Conservation (phyloP, 2,797 vertebrate genomes). For the Gymnothorax reevesii region DNA sequence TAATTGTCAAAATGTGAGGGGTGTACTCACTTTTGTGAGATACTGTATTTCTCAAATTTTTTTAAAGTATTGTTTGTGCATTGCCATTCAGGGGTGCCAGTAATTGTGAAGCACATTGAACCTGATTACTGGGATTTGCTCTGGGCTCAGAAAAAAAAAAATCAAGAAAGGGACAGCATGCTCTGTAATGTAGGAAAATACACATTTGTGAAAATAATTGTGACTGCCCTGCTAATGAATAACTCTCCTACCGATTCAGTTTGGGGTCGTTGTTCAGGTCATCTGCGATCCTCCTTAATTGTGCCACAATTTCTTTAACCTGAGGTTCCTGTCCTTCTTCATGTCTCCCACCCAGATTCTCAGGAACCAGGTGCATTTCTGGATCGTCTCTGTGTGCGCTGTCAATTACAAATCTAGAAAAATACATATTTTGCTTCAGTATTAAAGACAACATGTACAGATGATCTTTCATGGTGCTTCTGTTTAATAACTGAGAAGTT, state of each 20-base stretch:
- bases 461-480: not conserved
- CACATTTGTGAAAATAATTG: no score
- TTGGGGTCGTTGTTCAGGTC: constrained; percentile 32
- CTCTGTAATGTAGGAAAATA: no score
- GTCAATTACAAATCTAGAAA: constrained; percentile 35
- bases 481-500: not conserved
- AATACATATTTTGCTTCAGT: not conserved
- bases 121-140: no score
- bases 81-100: no score
- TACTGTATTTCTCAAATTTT: no score
- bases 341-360: constrained; percentile 25
- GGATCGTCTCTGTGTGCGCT: constrained; percentile 15
- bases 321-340: constrained; percentile 21
- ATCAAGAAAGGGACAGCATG: no score
- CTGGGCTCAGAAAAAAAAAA: no score
- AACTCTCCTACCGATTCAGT: constrained; percentile 24
- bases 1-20: no score
- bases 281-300: constrained; percentile 32
- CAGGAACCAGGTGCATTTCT: constrained; percentile 2
- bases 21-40: no score
- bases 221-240: not conserved
- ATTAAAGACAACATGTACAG: not conserved
- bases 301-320: constrained; percentile 29
- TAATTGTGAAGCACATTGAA: no score
- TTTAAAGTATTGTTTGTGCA: no score